These are phyloP conservation scores for Cottoperca gobio DNA, from an alignment of 2,797 vertebrate species.

Conservation along the genomic window DNA sequence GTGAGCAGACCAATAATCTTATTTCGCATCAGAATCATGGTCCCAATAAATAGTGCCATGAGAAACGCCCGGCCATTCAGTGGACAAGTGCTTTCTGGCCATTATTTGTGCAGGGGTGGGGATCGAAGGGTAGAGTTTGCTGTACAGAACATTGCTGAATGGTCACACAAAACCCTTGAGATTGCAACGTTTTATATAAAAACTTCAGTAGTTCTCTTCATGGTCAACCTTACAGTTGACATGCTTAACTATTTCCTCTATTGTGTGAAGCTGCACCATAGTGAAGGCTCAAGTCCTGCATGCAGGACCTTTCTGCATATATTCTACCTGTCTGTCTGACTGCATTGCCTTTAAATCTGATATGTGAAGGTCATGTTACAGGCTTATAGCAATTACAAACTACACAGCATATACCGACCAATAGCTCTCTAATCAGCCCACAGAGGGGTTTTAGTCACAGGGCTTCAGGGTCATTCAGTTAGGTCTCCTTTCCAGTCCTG, in stretches of 20 bases:
- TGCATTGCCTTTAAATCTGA: not conserved
- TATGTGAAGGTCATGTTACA: not conserved
- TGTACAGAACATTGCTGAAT: not conserved
- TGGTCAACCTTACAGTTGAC: not conserved
- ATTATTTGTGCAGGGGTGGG: not conserved
- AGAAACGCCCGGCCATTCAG: not conserved
- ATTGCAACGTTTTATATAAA: not conserved
- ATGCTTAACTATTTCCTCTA: not conserved
- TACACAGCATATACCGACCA: not conserved
- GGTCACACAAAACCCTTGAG: not conserved
- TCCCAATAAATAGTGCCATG: not conserved
- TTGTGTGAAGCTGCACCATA: not conserved
- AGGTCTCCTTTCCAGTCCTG: not conserved
- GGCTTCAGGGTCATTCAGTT: not conserved
- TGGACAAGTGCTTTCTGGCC: not conserved
- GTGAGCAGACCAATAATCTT: not conserved
- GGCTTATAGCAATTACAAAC: not conserved
- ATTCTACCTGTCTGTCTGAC: not conserved
- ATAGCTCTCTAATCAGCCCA: not conserved
- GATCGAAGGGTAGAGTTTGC: not conserved
- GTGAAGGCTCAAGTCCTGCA: not conserved
- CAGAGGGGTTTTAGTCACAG: not conserved
- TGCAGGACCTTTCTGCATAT: not conserved
- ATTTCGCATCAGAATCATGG: too few species aligned
- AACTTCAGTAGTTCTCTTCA: not conserved